Conservation (phyloP, 2,797 vertebrate genomes). For the Lithobates sylvaticus region DNA sequence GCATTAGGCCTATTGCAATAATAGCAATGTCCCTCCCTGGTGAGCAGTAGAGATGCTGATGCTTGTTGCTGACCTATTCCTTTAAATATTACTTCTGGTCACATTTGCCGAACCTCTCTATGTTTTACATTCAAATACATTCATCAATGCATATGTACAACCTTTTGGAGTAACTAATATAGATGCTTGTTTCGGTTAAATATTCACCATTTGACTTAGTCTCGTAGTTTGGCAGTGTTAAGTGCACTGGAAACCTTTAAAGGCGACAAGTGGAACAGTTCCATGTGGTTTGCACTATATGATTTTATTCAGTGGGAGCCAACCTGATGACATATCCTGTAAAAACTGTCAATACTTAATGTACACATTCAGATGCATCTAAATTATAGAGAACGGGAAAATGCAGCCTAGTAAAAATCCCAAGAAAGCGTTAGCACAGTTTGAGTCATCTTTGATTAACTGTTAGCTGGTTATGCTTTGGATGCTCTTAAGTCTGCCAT, state of each 20-base stretch:
- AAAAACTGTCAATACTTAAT: constrained; percentile 56
- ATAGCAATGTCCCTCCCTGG: too few relatives aligned
- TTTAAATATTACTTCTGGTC: constrained; percentile 5
- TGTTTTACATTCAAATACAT: constrained; percentile 12
- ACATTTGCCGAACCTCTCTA: not conserved
- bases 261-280: constrained; percentile 48
- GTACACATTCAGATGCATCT: constrained; percentile 60
- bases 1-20: too few relatives aligned
- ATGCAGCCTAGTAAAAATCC: constrained; percentile 36
- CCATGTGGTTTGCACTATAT: constrained; percentile 50
- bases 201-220: constrained; percentile 34
- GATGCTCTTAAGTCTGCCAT: constrained; percentile 35
- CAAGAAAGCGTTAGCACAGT: constrained; percentile 50
- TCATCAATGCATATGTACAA: not conserved
- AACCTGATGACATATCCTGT: constrained; percentile 55
- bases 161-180: constrained; percentile 16
- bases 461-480: constrained; percentile 30
- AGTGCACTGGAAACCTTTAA: constrained; percentile 57
- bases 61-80: not conserved
- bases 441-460: constrained; percentile 42
- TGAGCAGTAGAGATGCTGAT: too few relatives aligned
- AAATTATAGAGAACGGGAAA: constrained; percentile 56
- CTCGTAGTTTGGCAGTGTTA: constrained; percentile 37
- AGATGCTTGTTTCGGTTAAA: constrained; percentile 19
- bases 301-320: constrained; percentile 54